phyloP scores from a whole-genome alignment of 2,113 vertebrate species.

The Urocolius indicus region DNA sequence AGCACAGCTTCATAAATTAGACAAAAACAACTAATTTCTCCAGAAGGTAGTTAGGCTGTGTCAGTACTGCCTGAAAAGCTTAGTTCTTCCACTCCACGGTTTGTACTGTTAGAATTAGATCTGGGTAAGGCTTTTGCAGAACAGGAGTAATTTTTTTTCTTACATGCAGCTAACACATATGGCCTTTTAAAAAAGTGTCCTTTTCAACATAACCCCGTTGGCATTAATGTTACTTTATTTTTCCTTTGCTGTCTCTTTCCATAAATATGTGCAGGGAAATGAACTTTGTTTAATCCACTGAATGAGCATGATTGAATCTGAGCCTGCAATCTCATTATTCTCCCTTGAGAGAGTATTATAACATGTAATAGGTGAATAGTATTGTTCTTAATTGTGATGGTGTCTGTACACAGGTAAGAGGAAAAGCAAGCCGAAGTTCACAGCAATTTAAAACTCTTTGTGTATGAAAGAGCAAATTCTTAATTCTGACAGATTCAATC shows the following conservation, averaged over 20 bases:
- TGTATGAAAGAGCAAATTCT: not conserved
- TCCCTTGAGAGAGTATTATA: not conserved
- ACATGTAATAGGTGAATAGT: not conserved
- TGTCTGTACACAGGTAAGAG: slow-evolving; percentile 5
- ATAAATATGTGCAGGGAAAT: not conserved
- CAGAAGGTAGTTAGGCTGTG: not conserved
- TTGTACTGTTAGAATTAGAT: not conserved
- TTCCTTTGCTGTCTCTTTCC: slow-evolving; percentile 26
- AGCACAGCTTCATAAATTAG: not conserved
- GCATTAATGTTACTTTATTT: slow-evolving; percentile 18
- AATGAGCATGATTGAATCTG: not conserved
- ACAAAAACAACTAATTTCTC: not conserved
- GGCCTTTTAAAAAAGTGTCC: not conserved
- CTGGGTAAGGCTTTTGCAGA: not conserved
- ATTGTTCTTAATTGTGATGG: not conserved
- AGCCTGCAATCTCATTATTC: slow-evolving; percentile 25
- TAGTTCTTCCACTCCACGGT: not conserved
- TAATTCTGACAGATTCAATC: not conserved
- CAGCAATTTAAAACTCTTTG: not conserved
- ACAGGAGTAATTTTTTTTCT: slow-evolving; percentile 6
- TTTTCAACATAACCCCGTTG: not conserved
- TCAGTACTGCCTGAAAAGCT: not conserved
- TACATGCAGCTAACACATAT: not conserved
- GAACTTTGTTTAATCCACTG: slow-evolving; percentile 27
- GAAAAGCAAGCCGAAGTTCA: not conserved